Evolutionary conservation across 1,140 invertebrate genomes (phyloP), one percentile per base, ranked within the genome.

Genomic region (Aphidius ervi): DNA sequence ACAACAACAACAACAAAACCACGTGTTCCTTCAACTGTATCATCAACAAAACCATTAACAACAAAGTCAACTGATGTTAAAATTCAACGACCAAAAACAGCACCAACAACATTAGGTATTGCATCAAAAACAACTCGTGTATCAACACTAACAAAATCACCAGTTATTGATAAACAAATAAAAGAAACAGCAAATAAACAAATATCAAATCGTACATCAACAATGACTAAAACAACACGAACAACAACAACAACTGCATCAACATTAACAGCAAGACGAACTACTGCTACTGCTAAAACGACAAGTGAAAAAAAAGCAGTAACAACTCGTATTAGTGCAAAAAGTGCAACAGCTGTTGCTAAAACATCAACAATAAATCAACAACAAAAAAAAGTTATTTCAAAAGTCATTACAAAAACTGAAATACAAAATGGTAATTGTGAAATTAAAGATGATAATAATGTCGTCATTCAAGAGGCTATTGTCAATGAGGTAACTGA

Each of bases 151-250:
- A 48, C 63, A 5, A 81, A 78, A 61, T 69, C 72, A 1, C 72
- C 81, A 0, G 74, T 82, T 60, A 76, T 78, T 9, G 83, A 85
- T 31, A 85, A 85, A 61, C 80, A 84, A 64, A 78, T 79, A 9
- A 85, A 85, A 65, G 83, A 85, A 58, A 82, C 81, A 39, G 82
- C 81, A 1, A 85, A 85, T 59, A 85, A 85, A 65, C 80, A 82
- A 59, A 78, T 85, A 9, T 84, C 82, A 0, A 73, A 75, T 16
- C 73, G 80, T 45, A 77, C 6, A 6, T 52, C 70, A 4, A 64
- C 65, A 39, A 68, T 74, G 6, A 65, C 68, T 4, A 46, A 65
- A 9, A 68, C 64, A 16, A 66, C 64, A 16, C 23, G 23, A 31
- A 64, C 65, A 39, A 68, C 64, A 23, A 53, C 61, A 46, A 67